Conservation (phyloP, 2,113 vertebrate genomes). For the Camelus bactrianus region DNA sequence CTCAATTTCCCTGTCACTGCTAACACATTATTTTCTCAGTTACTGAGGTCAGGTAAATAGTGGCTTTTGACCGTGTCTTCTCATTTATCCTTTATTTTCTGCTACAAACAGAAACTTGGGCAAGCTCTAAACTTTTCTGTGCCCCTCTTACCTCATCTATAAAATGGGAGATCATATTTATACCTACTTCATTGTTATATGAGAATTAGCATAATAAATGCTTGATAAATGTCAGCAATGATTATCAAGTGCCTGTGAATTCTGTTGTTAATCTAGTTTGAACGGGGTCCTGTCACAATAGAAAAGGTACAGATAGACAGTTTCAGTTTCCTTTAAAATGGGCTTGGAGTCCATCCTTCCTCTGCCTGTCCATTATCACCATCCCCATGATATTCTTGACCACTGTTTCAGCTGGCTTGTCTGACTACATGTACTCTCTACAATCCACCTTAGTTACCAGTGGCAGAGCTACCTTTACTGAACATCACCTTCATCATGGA, state of each 20-base stretch:
- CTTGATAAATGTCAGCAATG: neutral
- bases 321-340: neutral
- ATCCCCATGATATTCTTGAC: neutral
- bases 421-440: neutral
- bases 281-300: neutral
- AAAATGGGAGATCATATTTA: neutral
- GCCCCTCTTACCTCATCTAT: neutral
- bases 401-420: neutral
- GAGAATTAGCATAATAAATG: neutral
- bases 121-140: neutral
- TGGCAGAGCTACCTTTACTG: neutral
- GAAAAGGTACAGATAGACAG: neutral
- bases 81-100: neutral
- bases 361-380: neutral
- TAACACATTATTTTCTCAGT: neutral
- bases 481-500: neutral
- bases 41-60: neutral
- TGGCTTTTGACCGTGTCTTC: neutral
- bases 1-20: neutral
- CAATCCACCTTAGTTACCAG: neutral
- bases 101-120: neutral
- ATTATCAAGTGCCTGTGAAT: neutral
- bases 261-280: neutral
- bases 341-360: neutral
- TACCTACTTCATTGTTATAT: neutral